Percentiles rank a stretch among this genome's conserved stretches.
Conservation (phyloP, 2,113 vertebrate genomes). For the Arvicanthis niloticus region DNA sequence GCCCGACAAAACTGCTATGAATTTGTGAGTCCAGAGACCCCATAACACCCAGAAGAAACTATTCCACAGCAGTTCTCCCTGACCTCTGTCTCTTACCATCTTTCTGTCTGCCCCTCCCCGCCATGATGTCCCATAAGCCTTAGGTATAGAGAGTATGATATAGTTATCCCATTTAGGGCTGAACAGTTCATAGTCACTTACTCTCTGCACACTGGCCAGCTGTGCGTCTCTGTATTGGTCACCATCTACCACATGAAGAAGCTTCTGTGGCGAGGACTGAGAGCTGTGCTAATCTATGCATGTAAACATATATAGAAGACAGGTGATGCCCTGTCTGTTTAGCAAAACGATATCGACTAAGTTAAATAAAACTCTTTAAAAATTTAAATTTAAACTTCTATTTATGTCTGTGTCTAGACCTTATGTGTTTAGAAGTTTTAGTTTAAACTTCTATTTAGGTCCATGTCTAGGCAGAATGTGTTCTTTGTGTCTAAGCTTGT, state of each 20-base stretch:
- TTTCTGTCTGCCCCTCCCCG: not conserved
- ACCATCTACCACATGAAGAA: not conserved
- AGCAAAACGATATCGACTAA: not conserved
- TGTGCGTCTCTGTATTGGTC: not conserved
- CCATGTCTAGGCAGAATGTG: not conserved
- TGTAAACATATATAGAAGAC: not conserved
- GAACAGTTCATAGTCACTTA: not conserved
- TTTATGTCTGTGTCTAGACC: not conserved
- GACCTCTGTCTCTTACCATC: not conserved
- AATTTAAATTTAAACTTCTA: not conserved
- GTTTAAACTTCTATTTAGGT: constrained; percentile 21
- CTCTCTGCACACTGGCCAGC: not conserved
- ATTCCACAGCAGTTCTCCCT: not conserved
- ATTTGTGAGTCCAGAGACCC: not conserved
- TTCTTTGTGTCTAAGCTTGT: not conserved
- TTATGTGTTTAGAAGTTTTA: not conserved
- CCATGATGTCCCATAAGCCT: too few relatives aligned
- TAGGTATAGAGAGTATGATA: too few relatives aligned
- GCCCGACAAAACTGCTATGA: not conserved
- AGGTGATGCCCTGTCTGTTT: not conserved
- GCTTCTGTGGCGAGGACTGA: not conserved
- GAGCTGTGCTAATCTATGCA: not conserved
- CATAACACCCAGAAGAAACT: not conserved
- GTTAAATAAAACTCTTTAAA: not conserved
- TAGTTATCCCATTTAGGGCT: not conserved